phyloP scores from a whole-genome alignment of 2,113 vertebrate genomes.

The Psilopsiagon aymara region DNA sequence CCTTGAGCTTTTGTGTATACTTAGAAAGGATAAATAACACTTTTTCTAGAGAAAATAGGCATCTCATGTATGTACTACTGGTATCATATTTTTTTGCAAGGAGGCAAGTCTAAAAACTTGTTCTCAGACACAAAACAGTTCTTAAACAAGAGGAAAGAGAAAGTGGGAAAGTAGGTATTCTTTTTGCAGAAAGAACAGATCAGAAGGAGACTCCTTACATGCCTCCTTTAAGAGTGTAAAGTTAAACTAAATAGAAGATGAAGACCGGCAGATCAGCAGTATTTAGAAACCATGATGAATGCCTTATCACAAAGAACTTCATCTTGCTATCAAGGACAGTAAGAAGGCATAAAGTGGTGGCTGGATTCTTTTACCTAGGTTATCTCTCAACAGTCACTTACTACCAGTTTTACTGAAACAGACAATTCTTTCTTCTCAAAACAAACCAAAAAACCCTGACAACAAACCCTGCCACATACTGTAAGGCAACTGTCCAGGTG shows the following conservation, averaged over 20 bases:
- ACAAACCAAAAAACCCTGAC: background rate
- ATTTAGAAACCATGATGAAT: background rate
- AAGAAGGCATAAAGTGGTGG: background rate
- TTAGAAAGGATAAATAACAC: background rate
- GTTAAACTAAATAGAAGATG: background rate
- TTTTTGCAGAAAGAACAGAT: background rate
- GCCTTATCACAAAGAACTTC: background rate
- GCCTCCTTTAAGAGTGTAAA: background rate
- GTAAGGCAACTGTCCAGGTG: background rate
- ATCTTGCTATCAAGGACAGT: background rate
- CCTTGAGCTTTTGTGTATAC: background rate
- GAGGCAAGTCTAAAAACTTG: background rate
- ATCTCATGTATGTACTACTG: background rate
- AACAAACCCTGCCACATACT: background rate
- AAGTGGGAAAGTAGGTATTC: background rate
- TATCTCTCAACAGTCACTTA: background rate
- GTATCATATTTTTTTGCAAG: background rate
- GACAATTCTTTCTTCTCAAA: background rate
- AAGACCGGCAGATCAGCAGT: background rate
- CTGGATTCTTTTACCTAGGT: background rate
- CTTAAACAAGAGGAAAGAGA: background rate
- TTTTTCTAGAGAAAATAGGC: background rate
- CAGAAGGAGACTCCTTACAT: background rate
- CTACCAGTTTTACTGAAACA: background rate
- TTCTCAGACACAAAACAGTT: background rate